phyloP scores from a whole-genome alignment of 2,888 invertebrate species.

The Salpingus planirostris region DNA sequence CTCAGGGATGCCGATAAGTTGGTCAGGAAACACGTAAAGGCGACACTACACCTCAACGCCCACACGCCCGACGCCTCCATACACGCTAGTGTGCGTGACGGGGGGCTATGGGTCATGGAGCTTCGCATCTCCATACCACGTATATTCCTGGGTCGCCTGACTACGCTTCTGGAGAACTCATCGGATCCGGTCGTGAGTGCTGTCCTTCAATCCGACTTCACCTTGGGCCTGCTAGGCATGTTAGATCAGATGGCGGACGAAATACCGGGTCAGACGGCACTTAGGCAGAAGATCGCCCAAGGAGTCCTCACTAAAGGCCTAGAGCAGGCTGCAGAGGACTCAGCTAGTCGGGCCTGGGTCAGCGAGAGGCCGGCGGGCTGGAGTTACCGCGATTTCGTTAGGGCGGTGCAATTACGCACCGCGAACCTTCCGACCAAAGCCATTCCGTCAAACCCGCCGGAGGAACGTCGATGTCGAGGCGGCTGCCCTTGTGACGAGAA shows the following conservation, averaged over 20 bases:
- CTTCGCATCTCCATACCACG: slow-evolving; percentile 25
- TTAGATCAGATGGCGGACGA: slow-evolving; percentile 4
- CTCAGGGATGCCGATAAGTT: slow-evolving; percentile 28
- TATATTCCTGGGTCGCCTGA: slow-evolving; percentile 15
- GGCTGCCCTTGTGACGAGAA: slow-evolving; percentile 19
- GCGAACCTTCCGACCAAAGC: no score
- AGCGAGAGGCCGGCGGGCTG: slow-evolving; percentile 16
- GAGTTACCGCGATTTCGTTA: slow-evolving; percentile 21
- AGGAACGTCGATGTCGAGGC: slow-evolving; percentile 14
- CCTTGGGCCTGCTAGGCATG: neutral
- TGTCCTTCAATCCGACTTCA: slow-evolving; percentile 6
- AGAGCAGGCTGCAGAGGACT: slow-evolving; percentile 7
- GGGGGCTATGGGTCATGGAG: slow-evolving; percentile 20
- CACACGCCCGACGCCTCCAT: slow-evolving; percentile 14
- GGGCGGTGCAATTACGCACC: slow-evolving; percentile 20
- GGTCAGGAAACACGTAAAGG: slow-evolving; percentile 24
- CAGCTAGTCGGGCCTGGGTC: slow-evolving; percentile 7
- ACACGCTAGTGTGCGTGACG: slow-evolving; percentile 2
- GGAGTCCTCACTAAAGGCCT: slow-evolving; percentile 11
- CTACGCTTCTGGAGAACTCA: neutral
- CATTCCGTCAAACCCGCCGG: slow-evolving; percentile 17
- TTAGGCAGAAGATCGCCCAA: slow-evolving; percentile 3
- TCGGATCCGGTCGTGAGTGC: slow-evolving; percentile 8
- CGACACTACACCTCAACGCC: slow-evolving; percentile 25
- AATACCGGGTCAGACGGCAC: slow-evolving; percentile 2